These are phyloP conservation scores for Teleiodes luculella DNA, from an alignment of 2,888 invertebrate species.

Conservation along the genomic window DNA sequence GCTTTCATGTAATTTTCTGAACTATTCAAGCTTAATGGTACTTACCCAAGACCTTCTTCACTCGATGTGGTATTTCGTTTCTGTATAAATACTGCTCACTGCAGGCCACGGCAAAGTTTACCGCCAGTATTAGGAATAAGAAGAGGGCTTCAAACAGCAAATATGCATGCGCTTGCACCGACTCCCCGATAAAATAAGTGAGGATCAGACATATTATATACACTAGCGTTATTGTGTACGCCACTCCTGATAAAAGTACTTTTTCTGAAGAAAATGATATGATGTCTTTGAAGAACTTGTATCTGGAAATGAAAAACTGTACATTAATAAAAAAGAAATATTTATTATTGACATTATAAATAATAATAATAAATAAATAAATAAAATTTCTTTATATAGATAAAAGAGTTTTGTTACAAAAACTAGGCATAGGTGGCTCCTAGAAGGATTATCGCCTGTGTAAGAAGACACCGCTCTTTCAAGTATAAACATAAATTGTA, in stretches of 20 bases:
- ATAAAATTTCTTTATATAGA: no score
- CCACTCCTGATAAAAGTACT: constrained; percentile 64
- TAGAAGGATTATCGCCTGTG: no score
- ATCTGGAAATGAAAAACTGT: constrained; percentile 45
- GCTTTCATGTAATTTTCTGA: no score
- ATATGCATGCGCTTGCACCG: constrained; percentile 59
- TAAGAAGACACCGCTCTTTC: no score
- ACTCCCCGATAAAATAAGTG: constrained; percentile 62
- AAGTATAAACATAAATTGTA: no score
- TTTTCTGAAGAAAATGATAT: constrained; percentile 72
- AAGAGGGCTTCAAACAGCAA: constrained; percentile 68
- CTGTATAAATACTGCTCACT: constrained; percentile 70
- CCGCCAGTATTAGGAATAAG: constrained; percentile 58
- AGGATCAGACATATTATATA: constrained; percentile 62
- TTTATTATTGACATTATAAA: no score
- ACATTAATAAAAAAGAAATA: no score
- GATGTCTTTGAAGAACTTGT: constrained; percentile 50
- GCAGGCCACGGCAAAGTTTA: constrained; percentile 66
- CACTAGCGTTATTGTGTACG: constrained; percentile 62
- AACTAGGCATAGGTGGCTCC: no score
- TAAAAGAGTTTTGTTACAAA: no score
- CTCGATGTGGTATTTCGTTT: constrained; percentile 78
- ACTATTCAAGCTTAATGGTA: constrained; percentile 18
- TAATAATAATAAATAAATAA: no score
- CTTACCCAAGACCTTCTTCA: constrained; percentile 68